These are phyloP conservation scores for Trematocara stigmaticum DNA, from an alignment of 2,113 vertebrate species.

Conservation along the genomic window DNA sequence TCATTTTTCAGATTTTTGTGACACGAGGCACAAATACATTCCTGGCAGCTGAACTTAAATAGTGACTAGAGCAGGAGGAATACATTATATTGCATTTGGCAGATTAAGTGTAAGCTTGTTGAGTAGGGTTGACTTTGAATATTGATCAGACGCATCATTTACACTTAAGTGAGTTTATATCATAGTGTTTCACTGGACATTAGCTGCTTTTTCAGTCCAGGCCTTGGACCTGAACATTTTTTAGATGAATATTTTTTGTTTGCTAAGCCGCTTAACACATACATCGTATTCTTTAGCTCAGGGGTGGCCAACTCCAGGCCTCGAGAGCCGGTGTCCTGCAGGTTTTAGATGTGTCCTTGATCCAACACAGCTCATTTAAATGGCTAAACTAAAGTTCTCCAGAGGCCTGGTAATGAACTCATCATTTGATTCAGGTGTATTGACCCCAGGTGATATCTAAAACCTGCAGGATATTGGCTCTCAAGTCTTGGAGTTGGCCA, in stretches of 20 bases:
- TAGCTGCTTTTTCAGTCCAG: background rate
- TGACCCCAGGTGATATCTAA: background rate
- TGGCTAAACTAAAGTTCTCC: background rate
- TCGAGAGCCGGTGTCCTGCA: background rate
- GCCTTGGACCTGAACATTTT: background rate
- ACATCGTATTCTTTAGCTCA: background rate
- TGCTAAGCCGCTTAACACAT: background rate
- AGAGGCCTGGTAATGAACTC: background rate
- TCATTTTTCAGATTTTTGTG: background rate
- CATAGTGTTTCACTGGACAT: background rate
- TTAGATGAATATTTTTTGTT: background rate
- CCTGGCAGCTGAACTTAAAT: background rate
- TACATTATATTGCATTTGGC: background rate
- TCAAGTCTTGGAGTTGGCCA: background rate
- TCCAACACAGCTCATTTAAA: no score
- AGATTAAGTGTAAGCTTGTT: background rate
- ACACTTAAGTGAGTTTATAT: background rate
- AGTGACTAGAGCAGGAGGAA: background rate
- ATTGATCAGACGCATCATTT: background rate
- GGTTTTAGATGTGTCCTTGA: no score
- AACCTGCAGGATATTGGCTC: background rate
- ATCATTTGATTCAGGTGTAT: background rate
- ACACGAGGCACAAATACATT: background rate
- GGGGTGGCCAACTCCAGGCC: background rate
- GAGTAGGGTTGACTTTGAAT: background rate